phyloP scores from a whole-genome alignment of 2,113 vertebrate species.

The Caranx ignobilis region DNA sequence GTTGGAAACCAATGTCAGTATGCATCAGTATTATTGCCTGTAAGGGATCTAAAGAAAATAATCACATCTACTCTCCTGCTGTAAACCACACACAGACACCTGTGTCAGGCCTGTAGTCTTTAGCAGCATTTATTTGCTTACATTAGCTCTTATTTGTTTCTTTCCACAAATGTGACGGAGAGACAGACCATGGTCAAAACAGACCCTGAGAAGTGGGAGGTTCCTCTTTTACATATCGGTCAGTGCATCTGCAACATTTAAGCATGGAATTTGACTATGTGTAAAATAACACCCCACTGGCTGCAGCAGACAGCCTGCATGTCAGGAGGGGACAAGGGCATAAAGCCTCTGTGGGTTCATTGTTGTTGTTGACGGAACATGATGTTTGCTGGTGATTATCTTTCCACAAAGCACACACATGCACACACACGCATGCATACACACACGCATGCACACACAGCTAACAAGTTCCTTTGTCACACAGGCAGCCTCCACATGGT shows the following conservation, averaged over 20 bases:
- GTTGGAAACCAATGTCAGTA: background rate
- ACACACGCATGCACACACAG: constrained; percentile 3
- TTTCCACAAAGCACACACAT: background rate
- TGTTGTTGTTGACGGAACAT: constrained; percentile 6
- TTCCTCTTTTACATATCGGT: constrained; percentile 70
- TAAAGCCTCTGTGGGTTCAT: constrained; percentile 24
- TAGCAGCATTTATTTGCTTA: constrained; percentile 64
- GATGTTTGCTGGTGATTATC: constrained; percentile 30
- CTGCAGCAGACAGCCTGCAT: constrained; percentile 22
- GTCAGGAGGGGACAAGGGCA: background rate
- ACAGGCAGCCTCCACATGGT: background rate
- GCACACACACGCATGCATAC: background rate
- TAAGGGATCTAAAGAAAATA: constrained; percentile 18
- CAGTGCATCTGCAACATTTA: constrained; percentile 69
- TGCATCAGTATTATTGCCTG: constrained; percentile 3
- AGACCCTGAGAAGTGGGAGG: constrained; percentile 35
- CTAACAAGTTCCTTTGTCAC: background rate
- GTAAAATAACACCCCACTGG: constrained; percentile 27
- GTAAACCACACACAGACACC: constrained; percentile 61
- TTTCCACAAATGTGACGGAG: constrained; percentile 45
- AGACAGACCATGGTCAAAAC: constrained; percentile 35
- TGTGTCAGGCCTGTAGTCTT: constrained; percentile 49
- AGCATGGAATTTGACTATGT: constrained; percentile 69
- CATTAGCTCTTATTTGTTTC: constrained; percentile 57
- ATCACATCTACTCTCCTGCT: background rate